Evolutionary conservation across 1,140 invertebrate species (phyloP).

Genomic region (Diabrotica virgifera): DNA sequence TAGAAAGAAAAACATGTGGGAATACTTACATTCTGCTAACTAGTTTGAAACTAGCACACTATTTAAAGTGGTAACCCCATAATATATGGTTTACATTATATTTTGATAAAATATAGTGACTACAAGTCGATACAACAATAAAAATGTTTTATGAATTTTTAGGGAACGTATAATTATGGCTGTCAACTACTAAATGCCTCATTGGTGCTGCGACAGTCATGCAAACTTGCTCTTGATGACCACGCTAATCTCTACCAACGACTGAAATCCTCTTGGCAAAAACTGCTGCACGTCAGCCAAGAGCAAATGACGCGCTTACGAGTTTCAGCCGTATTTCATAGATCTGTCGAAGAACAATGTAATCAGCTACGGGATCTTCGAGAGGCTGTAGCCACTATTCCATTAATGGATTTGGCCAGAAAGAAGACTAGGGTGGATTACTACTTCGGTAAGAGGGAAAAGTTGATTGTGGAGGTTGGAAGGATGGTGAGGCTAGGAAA

Average conservation of each 20-base stretch:
- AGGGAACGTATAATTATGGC: conserved; percentile 79
- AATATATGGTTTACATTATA: too few species aligned
- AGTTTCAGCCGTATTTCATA: conserved; percentile 73
- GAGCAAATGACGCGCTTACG: conserved; percentile 74
- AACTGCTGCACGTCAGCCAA: conserved; percentile 66
- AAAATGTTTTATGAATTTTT: conserved; percentile 21
- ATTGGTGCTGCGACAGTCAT: conserved; percentile 69
- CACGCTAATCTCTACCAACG: conserved; percentile 56
- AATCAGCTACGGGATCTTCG: conserved; percentile 57
- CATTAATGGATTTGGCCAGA: conserved; percentile 41
- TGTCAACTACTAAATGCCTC: conserved; percentile 72
- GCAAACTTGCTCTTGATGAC: conserved; percentile 60
- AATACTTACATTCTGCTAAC: too few species aligned
- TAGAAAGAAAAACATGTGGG: too few species aligned
- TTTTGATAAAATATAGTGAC: neutral
- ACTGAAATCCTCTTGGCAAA: conserved; percentile 67
- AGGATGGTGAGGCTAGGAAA: conserved; percentile 69
- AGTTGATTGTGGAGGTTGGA: conserved; percentile 68
- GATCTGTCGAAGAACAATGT: conserved; percentile 69
- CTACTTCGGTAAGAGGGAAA: conserved; percentile 62
- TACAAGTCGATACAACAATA: too few species aligned
- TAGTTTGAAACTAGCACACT: too few species aligned
- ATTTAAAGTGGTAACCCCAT: too few species aligned
- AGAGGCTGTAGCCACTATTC: conserved; percentile 51
- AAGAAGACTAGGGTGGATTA: conserved; percentile 47